Conservation (phyloP, 1,140 invertebrate genomes). For the Odontomachus brunneus region DNA sequence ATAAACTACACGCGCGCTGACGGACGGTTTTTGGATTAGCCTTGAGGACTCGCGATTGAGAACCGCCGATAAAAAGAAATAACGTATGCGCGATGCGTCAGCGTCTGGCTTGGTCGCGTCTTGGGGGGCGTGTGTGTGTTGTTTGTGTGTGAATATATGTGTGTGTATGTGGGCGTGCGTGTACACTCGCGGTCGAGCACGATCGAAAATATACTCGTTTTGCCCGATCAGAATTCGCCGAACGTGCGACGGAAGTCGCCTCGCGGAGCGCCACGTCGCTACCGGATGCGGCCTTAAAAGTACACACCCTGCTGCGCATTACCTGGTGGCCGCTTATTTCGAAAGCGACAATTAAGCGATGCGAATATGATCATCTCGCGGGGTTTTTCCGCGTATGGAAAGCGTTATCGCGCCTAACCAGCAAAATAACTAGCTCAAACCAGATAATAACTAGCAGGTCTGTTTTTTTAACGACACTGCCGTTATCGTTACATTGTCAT, state of each 20-base stretch:
- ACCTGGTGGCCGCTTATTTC: not conserved
- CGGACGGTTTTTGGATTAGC: not conserved
- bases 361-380: no score
- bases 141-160: no score
- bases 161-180: no score
- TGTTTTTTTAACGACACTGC: no score
- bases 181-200: not conserved
- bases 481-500: no score
- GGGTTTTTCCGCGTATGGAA: not conserved
- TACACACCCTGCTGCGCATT: not conserved
- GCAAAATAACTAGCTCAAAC: no score
- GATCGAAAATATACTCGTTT: slow-evolving; percentile 66
- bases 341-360: slow-evolving; percentile 11
- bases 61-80: slow-evolving; percentile 45
- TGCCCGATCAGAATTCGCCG: slow-evolving; percentile 50
- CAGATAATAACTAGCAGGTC: no score
- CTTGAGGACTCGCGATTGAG: slow-evolving; percentile 51
- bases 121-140: not conserved
- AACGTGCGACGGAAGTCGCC: slow-evolving; percentile 35
- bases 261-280: not conserved
- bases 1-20: not conserved
- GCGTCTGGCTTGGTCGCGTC: slow-evolving; percentile 57
- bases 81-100: slow-evolving; percentile 66
- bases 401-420: not conserved
- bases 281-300: slow-evolving; percentile 35